phyloP scores from a whole-genome alignment of 2,797 vertebrate genomes.

The Ispidina picta region DNA sequence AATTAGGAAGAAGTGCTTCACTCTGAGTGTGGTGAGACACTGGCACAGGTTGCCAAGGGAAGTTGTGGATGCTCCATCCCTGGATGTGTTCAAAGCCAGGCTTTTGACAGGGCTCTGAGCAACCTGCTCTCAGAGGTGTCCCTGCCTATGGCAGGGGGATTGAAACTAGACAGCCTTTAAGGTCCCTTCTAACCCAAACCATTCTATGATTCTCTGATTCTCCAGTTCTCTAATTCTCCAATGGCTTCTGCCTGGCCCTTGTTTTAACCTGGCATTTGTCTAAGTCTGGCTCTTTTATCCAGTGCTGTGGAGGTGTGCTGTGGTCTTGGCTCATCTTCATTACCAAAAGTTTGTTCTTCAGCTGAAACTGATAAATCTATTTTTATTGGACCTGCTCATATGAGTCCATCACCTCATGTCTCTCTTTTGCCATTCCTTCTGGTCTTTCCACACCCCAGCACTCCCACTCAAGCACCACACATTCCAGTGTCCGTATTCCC shows the following conservation, averaged over 20 bases:
- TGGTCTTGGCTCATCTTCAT: neutral
- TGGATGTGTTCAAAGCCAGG: too few species aligned
- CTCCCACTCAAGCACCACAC: neutral
- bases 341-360: neutral
- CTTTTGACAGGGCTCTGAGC: too few species aligned
- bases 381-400: neutral
- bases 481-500: neutral
- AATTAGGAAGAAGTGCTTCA: too few species aligned
- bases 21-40: too few species aligned
- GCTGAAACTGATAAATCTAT: neutral
- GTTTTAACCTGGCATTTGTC: neutral
- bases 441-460: neutral
- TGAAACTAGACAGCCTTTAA: too few species aligned
- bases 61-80: too few species aligned
- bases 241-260: neutral
- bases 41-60: too few species aligned
- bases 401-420: fast-evolving
- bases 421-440: neutral
- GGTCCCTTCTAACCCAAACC: too few species aligned
- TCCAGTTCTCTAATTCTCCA: neutral
- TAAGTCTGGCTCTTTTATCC: neutral
- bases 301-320: neutral
- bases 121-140: too few species aligned
- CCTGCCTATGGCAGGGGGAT: too few species aligned
- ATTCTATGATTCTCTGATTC: too few species aligned